Evolutionary conservation across 2,888 invertebrate genomes (phyloP).

Genomic region (Dryobotodes eremita): DNA sequence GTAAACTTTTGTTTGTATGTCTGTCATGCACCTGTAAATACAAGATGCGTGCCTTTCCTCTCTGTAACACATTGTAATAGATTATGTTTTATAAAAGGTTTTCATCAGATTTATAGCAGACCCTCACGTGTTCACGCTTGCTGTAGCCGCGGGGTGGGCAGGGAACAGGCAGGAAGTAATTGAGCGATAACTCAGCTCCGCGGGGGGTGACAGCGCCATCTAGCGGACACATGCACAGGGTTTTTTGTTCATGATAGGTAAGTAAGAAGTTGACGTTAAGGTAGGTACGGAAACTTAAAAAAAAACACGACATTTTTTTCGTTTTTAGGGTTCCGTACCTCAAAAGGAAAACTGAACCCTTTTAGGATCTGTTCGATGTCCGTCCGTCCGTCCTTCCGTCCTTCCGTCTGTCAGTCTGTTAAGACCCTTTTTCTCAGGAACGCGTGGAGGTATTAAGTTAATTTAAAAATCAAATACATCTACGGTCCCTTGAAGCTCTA

Average conservation of each 20-base stretch:
- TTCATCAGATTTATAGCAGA: constrained; percentile 57
- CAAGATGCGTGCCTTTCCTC: background rate
- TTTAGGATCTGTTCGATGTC: too few relatives aligned
- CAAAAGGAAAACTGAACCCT: too few relatives aligned
- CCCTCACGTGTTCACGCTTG: constrained; percentile 39
- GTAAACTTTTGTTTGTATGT: background rate
- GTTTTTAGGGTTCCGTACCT: too few relatives aligned
- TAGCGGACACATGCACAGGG: constrained; percentile 7
- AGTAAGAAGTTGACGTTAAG: background rate
- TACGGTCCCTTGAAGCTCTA: too few relatives aligned
- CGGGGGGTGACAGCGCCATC: constrained; percentile 37
- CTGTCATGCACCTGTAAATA: constrained; percentile 5
- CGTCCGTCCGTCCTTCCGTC: too few relatives aligned
- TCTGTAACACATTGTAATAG: constrained; percentile 32
- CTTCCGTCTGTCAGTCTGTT: too few relatives aligned
- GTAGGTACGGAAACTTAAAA: too few relatives aligned
- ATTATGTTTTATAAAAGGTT: constrained; percentile 56
- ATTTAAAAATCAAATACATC: too few relatives aligned
- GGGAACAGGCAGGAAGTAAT: constrained; percentile 53
- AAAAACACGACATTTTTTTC: too few relatives aligned
- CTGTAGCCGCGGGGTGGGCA: constrained; percentile 12
- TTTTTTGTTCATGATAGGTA: background rate
- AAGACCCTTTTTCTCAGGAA: too few relatives aligned
- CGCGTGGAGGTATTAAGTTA: too few relatives aligned
- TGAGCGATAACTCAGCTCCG: constrained; percentile 65